Percentiles rank a stretch among this genome's conserved stretches.
These are phyloP conservation scores for Palloptera scutellata DNA, from an alignment of 2,888 invertebrate species.

Conservation along the genomic window DNA sequence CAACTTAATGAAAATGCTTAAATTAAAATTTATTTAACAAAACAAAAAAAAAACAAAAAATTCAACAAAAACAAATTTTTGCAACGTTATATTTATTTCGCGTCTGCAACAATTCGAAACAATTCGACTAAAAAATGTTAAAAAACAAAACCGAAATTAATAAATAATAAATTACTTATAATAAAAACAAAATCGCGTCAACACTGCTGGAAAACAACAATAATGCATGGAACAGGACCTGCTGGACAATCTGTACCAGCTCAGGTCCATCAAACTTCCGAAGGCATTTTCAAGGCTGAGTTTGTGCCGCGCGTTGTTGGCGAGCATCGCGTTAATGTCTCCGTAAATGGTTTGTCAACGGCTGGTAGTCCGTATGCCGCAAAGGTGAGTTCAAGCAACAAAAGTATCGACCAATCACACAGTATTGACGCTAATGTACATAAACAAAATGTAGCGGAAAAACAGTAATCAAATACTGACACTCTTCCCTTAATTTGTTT, in stretches of 20 bases:
- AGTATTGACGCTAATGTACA: not conserved
- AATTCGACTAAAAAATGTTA: constrained; percentile 24
- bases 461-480: not conserved
- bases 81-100: constrained; percentile 34
- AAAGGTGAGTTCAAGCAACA: constrained; percentile 68
- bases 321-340: constrained; percentile 89
- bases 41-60: constrained; percentile 40
- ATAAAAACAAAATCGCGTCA: constrained; percentile 35
- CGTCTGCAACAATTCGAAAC: constrained; percentile 21
- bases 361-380: constrained; percentile 93
- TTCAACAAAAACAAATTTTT: constrained; percentile 42
- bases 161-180: constrained; percentile 30
- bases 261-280: constrained; percentile 84
- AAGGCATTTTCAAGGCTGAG: constrained; percentile 86
- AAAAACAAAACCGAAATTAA: constrained; percentile 32
- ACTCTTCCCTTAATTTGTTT: constrained; percentile 17
- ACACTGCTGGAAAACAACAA: constrained; percentile 34
- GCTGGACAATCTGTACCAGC: constrained; percentile 90
- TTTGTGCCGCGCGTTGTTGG: constrained; percentile 92
- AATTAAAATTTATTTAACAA: constrained; percentile 15
- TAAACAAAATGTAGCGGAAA: not conserved
- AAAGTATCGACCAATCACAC: constrained; percentile 13
- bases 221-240: constrained; percentile 72
- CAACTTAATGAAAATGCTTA: constrained; percentile 17
- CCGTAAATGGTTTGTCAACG: constrained; percentile 81